Conservation (phyloP, 53 echinoderm and acorn worm genomes). For the Hippasteria phrygiana region DNA sequence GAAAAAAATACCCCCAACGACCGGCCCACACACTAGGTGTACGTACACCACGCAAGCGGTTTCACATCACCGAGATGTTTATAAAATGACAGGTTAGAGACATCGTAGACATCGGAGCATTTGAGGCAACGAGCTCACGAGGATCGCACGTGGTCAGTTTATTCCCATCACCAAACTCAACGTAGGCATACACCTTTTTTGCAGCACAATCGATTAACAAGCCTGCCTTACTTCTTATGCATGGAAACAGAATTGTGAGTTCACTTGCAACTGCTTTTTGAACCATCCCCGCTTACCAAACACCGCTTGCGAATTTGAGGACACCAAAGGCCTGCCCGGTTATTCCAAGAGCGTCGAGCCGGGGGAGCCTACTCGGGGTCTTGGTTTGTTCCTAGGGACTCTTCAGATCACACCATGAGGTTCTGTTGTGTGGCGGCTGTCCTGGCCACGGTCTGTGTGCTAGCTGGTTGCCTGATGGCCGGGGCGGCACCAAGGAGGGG, state of each 20-base stretch:
- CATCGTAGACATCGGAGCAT: slow-evolving; percentile 5
- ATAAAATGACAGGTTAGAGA: slow-evolving; percentile 15
- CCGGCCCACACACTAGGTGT: neutral
- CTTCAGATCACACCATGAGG: slow-evolving; percentile 52
- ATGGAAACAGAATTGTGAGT: slow-evolving; percentile 33
- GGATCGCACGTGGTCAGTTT: slow-evolving; percentile 38
- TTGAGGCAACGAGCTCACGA: slow-evolving; percentile 23
- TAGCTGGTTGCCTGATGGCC: slow-evolving; percentile 58
- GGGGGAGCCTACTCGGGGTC: slow-evolving; percentile 28
- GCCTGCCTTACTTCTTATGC: neutral
- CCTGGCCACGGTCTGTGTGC: slow-evolving; percentile 37
- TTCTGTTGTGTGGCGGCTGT: slow-evolving; percentile 49
- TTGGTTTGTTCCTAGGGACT: slow-evolving; percentile 16
- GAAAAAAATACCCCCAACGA: neutral
- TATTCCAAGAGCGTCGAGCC: neutral
- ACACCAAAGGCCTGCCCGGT: neutral
- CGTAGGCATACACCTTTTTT: neutral
- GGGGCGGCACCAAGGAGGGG: slow-evolving; percentile 49
- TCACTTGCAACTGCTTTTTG: neutral
- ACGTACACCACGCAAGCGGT: neutral
- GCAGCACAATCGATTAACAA: neutral
- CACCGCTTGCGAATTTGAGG: neutral
- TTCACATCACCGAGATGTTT: neutral
- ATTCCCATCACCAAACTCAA: neutral
- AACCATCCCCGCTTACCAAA: neutral